phyloP scores from a whole-genome alignment of 2,888 invertebrate species.

The Macropis europaea region DNA sequence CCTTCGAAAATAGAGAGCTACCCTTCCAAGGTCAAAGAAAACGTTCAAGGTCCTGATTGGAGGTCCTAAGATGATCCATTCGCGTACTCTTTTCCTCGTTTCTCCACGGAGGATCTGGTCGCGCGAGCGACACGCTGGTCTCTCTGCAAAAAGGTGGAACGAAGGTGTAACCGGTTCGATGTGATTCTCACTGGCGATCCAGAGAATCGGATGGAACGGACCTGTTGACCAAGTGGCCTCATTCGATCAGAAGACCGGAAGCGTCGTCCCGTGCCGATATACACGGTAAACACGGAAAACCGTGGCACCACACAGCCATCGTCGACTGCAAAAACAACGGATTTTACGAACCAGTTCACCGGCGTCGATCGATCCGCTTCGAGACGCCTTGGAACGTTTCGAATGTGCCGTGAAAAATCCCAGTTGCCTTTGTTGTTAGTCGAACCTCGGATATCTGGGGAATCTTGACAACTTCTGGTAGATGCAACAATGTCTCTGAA shows the following conservation, averaged over 20 bases:
- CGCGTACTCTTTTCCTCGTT: background rate
- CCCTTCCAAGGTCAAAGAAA: too few relatives aligned
- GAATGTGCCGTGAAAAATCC: too few relatives aligned
- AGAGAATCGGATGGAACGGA: constrained; percentile 76
- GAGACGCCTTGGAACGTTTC: too few relatives aligned
- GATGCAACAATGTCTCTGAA: too few relatives aligned
- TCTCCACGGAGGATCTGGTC: constrained; percentile 34
- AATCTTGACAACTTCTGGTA: too few relatives aligned
- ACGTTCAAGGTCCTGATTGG: too few relatives aligned
- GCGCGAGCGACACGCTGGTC: constrained; percentile 9
- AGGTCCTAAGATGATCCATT: too few relatives aligned
- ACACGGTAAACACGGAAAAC: constrained; percentile 60
- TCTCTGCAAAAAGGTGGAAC: constrained; percentile 62
- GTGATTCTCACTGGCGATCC: constrained; percentile 75
- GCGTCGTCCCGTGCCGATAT: constrained; percentile 59
- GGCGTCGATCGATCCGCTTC: too few relatives aligned
- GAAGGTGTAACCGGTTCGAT: constrained; percentile 70
- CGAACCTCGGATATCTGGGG: too few relatives aligned
- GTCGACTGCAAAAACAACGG: constrained; percentile 3
- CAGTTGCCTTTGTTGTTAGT: too few relatives aligned
- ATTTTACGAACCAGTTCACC: constrained; percentile 34
- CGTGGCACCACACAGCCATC: background rate
- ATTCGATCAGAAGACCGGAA: constrained; percentile 76
- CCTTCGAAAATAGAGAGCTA: too few relatives aligned
- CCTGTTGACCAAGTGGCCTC: constrained; percentile 79